Evolutionary conservation across 2,888 invertebrate genomes (phyloP).

Genomic region (Hydropsyche betteni): DNA sequence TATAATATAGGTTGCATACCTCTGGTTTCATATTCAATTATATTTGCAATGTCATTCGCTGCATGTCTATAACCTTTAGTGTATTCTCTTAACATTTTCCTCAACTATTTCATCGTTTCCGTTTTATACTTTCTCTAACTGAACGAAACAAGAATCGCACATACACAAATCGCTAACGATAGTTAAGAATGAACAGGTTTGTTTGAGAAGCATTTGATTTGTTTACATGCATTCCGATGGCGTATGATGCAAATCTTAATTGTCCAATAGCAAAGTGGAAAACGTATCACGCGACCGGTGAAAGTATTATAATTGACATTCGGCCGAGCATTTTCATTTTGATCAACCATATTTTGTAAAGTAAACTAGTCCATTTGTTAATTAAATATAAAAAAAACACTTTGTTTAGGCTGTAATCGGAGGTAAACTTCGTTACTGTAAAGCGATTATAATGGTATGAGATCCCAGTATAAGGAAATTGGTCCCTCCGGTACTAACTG

Average conservation of each 20-base stretch:
- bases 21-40: too few relatives aligned
- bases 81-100: slow-evolving; percentile 23
- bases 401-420: neutral
- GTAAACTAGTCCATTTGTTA: too few relatives aligned
- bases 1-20: too few relatives aligned
- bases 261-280: slow-evolving; percentile 5
- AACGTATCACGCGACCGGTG: slow-evolving; percentile 9
- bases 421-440: neutral
- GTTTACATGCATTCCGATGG: slow-evolving; percentile 28
- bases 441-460: slow-evolving; percentile 18
- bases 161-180: too few relatives aligned
- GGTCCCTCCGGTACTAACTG: slow-evolving; percentile 24
- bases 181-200: neutral
- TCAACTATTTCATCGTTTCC: slow-evolving; percentile 13
- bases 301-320: neutral
- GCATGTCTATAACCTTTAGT: neutral
- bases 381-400: neutral
- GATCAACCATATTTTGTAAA: too few relatives aligned
- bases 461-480: slow-evolving; percentile 13
- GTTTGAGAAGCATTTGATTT: slow-evolving; percentile 17
- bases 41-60: too few relatives aligned
- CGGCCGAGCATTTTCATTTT: too few relatives aligned
- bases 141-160: too few relatives aligned
- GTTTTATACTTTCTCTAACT: neutral
- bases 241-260: slow-evolving; percentile 2